phyloP scores from a whole-genome alignment of 2,113 vertebrate species.

The Delphinus delphis region DNA sequence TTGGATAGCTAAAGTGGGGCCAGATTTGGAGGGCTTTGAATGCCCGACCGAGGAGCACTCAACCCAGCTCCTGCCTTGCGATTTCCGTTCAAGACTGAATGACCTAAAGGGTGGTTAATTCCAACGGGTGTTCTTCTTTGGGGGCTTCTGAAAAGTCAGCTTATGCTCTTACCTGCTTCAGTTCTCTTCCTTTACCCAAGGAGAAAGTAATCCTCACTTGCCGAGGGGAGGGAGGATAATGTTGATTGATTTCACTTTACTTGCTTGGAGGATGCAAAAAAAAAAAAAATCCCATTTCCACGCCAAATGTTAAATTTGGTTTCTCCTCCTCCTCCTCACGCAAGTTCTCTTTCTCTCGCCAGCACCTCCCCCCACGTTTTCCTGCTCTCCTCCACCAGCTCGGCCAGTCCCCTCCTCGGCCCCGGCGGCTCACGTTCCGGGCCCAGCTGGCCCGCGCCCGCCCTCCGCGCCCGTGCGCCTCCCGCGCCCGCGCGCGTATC shows the following conservation, averaged over 20 bases:
- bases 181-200: background rate
- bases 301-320: slow-evolving; percentile 22
- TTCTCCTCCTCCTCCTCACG: slow-evolving; percentile 27
- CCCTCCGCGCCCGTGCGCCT: background rate
- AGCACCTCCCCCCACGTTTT: slow-evolving; percentile 53
- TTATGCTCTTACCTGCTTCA: slow-evolving; percentile 20
- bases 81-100: slow-evolving; percentile 52
- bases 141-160: slow-evolving; percentile 41
- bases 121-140: slow-evolving; percentile 29
- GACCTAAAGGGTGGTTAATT: slow-evolving; percentile 39
- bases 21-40: slow-evolving; percentile 76
- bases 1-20: slow-evolving; percentile 71
- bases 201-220: slow-evolving; percentile 22
- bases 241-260: background rate
- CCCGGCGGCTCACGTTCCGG: background rate
- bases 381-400: background rate
- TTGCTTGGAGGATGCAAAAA: slow-evolving; percentile 15
- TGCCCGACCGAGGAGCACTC: slow-evolving; percentile 57
- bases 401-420: background rate
- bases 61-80: slow-evolving; percentile 24
- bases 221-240: background rate
- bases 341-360: slow-evolving; percentile 32
- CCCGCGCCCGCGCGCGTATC: background rate
- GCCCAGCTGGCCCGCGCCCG: background rate
- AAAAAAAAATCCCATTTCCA: background rate